Conservation (phyloP, 37 sponge, comb jelly and placozoan species). For the Aplysina aerophoba region DNA sequence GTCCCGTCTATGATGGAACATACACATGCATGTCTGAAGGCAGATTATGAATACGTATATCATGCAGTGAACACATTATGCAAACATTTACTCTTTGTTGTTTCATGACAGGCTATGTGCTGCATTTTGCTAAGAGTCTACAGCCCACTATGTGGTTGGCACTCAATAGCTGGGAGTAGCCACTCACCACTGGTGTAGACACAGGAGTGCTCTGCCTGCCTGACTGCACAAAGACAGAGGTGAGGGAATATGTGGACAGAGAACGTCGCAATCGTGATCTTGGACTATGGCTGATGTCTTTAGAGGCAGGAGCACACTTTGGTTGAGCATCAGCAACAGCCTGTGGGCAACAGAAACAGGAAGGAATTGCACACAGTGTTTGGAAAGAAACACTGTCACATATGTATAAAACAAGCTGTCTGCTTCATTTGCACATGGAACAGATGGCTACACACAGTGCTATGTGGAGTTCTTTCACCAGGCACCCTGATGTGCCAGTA, state of each 20-base stretch:
- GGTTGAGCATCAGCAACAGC: slow-evolving; percentile 30
- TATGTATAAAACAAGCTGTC: too few relatives aligned
- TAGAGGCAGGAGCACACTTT: not conserved
- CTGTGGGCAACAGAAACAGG: not conserved
- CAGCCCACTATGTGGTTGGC: not conserved
- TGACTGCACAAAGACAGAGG: slow-evolving; percentile 3
- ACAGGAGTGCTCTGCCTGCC: not conserved
- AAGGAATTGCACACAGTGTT: not conserved
- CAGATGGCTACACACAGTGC: too few relatives aligned
- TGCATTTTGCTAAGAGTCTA: not conserved
- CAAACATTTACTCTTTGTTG: too few relatives aligned
- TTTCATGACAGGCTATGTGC: too few relatives aligned
- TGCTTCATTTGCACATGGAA: too few relatives aligned
- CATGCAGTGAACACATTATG: too few relatives aligned
- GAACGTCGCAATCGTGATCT: not conserved
- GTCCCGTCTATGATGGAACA: not conserved
- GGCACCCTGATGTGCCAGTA: too few relatives aligned
- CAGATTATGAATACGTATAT: too few relatives aligned
- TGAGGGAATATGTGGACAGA: slow-evolving; percentile 18
- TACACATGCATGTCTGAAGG: too few relatives aligned
- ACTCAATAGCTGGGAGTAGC: not conserved
- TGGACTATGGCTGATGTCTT: not conserved
- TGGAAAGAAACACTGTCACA: too few relatives aligned
- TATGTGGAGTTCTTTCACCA: too few relatives aligned
- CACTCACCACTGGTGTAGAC: slow-evolving; percentile 16